Conservation (phyloP, 2,888 invertebrate genomes). For the Seladonia tumulorum region DNA sequence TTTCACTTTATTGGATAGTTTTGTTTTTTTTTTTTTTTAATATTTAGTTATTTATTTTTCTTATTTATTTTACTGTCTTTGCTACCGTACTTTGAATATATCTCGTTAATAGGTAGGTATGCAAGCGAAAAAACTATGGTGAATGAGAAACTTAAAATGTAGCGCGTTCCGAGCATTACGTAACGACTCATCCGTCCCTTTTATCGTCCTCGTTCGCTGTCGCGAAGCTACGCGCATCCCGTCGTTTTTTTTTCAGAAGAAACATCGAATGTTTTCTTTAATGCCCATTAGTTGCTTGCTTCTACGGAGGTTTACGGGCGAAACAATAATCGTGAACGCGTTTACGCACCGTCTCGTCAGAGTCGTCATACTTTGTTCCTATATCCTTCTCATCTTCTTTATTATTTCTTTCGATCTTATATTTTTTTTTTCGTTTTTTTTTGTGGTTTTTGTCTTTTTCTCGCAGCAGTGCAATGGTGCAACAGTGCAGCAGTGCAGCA, state of each 20-base stretch:
- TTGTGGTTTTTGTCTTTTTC: constrained; percentile 31
- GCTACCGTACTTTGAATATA: constrained; percentile 73
- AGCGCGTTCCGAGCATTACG: constrained; percentile 44
- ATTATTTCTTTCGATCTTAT: background rate
- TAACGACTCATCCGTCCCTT: background rate
- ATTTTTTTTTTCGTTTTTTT: background rate
- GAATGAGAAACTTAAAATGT: constrained; percentile 67
- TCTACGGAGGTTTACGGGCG: constrained; percentile 46
- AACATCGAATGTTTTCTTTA: constrained; percentile 51
- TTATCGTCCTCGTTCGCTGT: background rate
- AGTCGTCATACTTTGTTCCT: constrained; percentile 1
- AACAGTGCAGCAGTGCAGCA: constrained; percentile 5
- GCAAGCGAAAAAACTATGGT: constrained; percentile 73
- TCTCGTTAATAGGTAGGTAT: constrained; percentile 67
- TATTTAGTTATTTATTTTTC: constrained; percentile 45
- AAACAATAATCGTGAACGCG: constrained; percentile 55
- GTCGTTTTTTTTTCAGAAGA: constrained; percentile 19
- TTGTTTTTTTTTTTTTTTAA: constrained; percentile 46
- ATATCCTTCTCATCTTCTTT: background rate
- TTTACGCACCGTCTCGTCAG: background rate
- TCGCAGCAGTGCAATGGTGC: constrained; percentile 3
- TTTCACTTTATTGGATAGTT: constrained; percentile 70
- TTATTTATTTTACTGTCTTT: constrained; percentile 59
- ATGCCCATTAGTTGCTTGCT: constrained; percentile 59
- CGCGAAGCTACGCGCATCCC: background rate